Conservation (phyloP, 2,113 vertebrate species). For the Leptobrachium leishanense region DNA sequence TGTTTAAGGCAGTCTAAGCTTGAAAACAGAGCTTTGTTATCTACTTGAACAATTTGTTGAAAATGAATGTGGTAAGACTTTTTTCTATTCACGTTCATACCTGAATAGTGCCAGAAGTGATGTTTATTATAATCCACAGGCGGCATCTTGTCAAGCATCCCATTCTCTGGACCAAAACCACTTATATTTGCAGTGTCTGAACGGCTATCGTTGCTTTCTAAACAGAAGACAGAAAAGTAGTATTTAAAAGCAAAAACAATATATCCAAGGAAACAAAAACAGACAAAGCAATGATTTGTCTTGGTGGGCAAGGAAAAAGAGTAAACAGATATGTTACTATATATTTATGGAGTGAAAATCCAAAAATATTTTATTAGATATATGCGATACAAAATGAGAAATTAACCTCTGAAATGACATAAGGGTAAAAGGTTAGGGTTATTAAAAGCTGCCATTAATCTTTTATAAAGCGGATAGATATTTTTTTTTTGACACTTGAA, state of each 20-base stretch:
- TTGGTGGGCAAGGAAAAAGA: neutral
- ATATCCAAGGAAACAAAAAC: neutral
- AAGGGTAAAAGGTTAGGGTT: too few relatives aligned
- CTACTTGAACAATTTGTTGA: slow-evolving; percentile 39
- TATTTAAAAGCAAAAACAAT: neutral
- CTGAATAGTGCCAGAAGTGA: slow-evolving; percentile 34
- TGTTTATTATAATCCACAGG: slow-evolving; percentile 30
- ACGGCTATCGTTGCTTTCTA: slow-evolving; percentile 27
- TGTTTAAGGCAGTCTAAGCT: neutral
- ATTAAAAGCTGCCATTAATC: too few relatives aligned
- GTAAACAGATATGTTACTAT: too few relatives aligned
- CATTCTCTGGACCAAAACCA: slow-evolving; percentile 39
- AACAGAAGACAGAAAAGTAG: neutral
- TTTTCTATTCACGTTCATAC: slow-evolving; percentile 30
- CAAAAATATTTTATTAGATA: too few relatives aligned
- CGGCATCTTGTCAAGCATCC: slow-evolving; percentile 33
- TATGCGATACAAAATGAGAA: too few relatives aligned
- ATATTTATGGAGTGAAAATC: too few relatives aligned
- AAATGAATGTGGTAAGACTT: slow-evolving; percentile 29
- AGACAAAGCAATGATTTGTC: neutral
- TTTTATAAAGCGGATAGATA: too few relatives aligned
- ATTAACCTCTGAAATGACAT: too few relatives aligned
- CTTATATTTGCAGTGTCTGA: slow-evolving; percentile 33
- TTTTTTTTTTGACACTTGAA: too few relatives aligned
- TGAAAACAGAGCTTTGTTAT: slow-evolving; percentile 12